These are phyloP conservation scores for Agrochola macilenta DNA, from an alignment of 2,888 invertebrate genomes.

Conservation along the genomic window DNA sequence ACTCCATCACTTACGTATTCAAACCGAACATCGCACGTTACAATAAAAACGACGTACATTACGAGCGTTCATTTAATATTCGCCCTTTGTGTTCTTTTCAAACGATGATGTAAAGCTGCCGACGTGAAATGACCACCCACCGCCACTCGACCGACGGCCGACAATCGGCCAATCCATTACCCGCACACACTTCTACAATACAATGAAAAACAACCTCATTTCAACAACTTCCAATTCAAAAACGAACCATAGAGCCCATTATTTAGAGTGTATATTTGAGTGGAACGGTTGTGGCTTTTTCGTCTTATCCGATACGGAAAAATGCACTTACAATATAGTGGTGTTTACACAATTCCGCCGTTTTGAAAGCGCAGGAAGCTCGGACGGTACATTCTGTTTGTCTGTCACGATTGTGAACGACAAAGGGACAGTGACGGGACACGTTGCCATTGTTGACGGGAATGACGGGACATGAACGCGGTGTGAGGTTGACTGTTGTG, in stretches of 20 bases:
- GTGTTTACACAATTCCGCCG: constrained; percentile 81
- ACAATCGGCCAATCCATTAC: constrained; percentile 85
- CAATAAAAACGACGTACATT: constrained; percentile 66
- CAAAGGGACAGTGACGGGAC: constrained; percentile 77
- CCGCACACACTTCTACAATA: constrained; percentile 72
- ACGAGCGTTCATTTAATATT: constrained; percentile 74
- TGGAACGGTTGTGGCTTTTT: constrained; percentile 30
- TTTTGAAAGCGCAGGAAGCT: constrained; percentile 85
- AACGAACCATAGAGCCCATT: not conserved
- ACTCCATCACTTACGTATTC: constrained; percentile 52
- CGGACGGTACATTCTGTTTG: constrained; percentile 80
- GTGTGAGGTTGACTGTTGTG: constrained; percentile 71
- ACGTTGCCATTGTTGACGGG: constrained; percentile 70
- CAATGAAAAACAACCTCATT: constrained; percentile 63
- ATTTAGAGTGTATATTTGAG: constrained; percentile 33
- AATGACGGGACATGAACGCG: constrained; percentile 65
- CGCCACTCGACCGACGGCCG: constrained; percentile 75
- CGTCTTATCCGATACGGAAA: constrained; percentile 26
- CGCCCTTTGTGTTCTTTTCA: constrained; percentile 78
- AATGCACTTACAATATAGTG: constrained; percentile 76
- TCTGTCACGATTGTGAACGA: constrained; percentile 77
- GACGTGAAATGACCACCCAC: constrained; percentile 83
- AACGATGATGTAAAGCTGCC: constrained; percentile 79
- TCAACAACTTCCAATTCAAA: constrained; percentile 22
- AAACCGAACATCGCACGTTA: constrained; percentile 59